These are phyloP conservation scores for Dreissena polymorpha DNA, from an alignment of 1,140 invertebrate species.

Conservation along the genomic window DNA sequence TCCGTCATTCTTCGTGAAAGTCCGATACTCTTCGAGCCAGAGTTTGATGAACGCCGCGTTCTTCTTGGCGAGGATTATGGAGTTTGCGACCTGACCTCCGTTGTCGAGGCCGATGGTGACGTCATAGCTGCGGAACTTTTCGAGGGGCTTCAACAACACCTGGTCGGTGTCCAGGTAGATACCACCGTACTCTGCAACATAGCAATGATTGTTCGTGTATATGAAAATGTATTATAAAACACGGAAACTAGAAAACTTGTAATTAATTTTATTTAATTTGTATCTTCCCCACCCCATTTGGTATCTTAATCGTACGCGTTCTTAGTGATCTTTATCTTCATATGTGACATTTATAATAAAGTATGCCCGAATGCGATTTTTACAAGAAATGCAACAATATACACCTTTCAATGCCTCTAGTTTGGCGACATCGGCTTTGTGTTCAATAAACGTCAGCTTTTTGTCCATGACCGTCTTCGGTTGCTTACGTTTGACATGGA, in stretches of 20 bases:
- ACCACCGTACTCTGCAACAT: constrained; percentile 49
- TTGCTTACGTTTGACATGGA: constrained; percentile 57
- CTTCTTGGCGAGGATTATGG: constrained; percentile 37
- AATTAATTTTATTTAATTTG: too few species aligned
- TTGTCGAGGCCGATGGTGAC: constrained; percentile 44
- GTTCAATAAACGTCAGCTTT: constrained; percentile 58
- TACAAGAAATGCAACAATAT: neutral
- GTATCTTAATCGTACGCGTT: too few species aligned
- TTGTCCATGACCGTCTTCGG: constrained; percentile 55
- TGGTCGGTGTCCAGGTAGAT: constrained; percentile 53
- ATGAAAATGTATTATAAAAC: too few species aligned
- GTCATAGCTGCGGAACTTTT: constrained; percentile 42
- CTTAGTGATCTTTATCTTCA: too few species aligned
- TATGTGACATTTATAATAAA: too few species aligned
- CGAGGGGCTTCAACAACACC: constrained; percentile 35
- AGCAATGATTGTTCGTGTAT: too few species aligned
- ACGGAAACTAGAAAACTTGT: too few species aligned
- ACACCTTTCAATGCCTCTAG: constrained; percentile 60
- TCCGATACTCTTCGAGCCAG: constrained; percentile 42
- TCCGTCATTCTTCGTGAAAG: constrained; percentile 30
- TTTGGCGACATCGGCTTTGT: constrained; percentile 62
- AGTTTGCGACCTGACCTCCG: constrained; percentile 37
- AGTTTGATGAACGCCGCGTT: constrained; percentile 48
- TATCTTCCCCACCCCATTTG: too few species aligned
- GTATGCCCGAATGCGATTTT: too few species aligned